These are phyloP conservation scores for Saiga tatarica DNA, from an alignment of 2,113 vertebrate genomes.

Conservation along the genomic window DNA sequence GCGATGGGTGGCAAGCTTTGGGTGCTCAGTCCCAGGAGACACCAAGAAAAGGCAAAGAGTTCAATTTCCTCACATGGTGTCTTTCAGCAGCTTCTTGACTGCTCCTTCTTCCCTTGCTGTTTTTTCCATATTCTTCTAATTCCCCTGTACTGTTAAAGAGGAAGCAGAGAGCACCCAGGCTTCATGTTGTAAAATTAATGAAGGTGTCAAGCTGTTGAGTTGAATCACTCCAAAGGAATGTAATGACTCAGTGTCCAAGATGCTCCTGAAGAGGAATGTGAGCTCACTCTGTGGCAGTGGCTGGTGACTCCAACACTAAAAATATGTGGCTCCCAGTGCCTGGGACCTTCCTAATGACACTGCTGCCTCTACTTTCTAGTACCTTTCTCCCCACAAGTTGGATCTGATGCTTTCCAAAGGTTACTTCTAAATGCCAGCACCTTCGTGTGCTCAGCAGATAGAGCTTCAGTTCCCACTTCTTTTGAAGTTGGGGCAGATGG, in stretches of 20 bases:
- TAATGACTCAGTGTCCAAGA: constrained; percentile 70
- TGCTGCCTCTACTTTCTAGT: neutral
- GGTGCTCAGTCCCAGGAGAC: constrained; percentile 23
- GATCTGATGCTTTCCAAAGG: constrained; percentile 23
- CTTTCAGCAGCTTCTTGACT: neutral
- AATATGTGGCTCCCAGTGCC: neutral
- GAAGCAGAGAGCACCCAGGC: constrained; percentile 62
- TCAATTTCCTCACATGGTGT: neutral
- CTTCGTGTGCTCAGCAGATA: neutral
- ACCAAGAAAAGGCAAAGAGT: constrained; percentile 35
- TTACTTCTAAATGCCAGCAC: neutral
- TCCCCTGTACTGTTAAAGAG: constrained; percentile 48
- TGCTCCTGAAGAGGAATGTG: constrained; percentile 68
- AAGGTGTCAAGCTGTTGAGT: constrained; percentile 76
- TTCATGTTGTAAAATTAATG: constrained; percentile 67
- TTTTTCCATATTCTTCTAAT: constrained; percentile 37
- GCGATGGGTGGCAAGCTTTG: neutral
- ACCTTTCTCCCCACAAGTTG: neutral
- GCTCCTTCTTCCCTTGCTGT: constrained; percentile 4
- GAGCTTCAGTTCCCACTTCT: constrained; percentile 7
- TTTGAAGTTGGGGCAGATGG: constrained; percentile 48
- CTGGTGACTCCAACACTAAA: constrained; percentile 60
- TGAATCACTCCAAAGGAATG: constrained; percentile 78
- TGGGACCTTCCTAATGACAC: neutral
- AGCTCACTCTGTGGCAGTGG: constrained; percentile 39